Base-by-base conservation (phyloP, 1,140 invertebrate genomes). In the Rhyzopertha dominica region DNA sequence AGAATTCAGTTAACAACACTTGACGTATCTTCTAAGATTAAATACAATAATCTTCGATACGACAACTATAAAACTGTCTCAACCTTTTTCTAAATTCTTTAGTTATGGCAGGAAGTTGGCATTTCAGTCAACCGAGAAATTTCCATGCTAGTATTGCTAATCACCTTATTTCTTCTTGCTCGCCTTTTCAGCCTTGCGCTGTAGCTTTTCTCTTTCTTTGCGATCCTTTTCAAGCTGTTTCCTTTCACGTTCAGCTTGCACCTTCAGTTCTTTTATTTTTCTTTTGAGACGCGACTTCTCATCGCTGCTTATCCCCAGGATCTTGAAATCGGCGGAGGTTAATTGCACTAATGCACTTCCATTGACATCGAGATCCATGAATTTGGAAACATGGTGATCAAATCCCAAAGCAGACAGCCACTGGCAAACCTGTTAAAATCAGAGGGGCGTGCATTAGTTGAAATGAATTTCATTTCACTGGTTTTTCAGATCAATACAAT, bases 271-370 rank as follows among this genome's bases (percentile, higher is more conserved):
- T 70, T 94, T 94, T 29, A 95, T 76, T 61, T 90, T 90, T 30
- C 90, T 80, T 67, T 95, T 95, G 49, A 95, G 72, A 43, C 84
- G 75, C 43, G 78, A 77, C 51, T 91, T 89, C 63, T 93, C 87
- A 30, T 90, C 85, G 4, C 80, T 78, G 31, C 72, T 74, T 20
- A 94, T 79, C 17, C 89, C 89, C 24, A 93, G 73, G 43, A 80
- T 77, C 74, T 96, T 96, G 24, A 96, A 77, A 67, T 91, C 89
- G 13, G 86, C 79, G 1, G 89, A 89, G 58, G 92, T 90, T 18
- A 96, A 71, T 46, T 82, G 76, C 17, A 95, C 65, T 14, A 97
- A 72, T 31, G 84, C 80, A 16, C 78, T 74, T 7, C 94, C 94
- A 60, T 86, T 85, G 20, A 96, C 84, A 54, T 82, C 81, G 54